Conservation (phyloP, 2,797 vertebrate species). For the Anguilla obscura region DNA sequence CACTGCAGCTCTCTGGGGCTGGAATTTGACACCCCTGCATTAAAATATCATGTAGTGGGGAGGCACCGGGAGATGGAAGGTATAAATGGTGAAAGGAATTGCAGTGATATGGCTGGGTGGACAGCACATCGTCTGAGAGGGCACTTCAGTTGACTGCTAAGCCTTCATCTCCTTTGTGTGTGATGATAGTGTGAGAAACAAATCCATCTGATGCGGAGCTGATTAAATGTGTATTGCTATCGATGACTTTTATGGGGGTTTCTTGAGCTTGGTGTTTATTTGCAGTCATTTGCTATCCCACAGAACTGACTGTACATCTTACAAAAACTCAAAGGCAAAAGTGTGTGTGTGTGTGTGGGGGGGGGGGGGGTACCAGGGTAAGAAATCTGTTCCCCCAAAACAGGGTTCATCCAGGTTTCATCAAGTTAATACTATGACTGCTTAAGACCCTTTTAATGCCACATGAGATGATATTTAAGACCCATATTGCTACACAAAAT, state of each 20-base stretch:
- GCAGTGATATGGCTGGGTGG: neutral
- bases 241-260: neutral
- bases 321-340: too few relatives aligned
- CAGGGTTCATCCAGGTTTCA: too few relatives aligned
- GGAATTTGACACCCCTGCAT: neutral
- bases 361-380: neutral
- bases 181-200: neutral
- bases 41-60: neutral
- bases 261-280: neutral
- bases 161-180: neutral
- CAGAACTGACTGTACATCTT: neutral
- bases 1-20: neutral
- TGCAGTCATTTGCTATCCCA: neutral
- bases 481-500: too few relatives aligned
- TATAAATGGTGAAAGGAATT: neutral
- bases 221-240: neutral
- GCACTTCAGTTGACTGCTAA: neutral
- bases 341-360: too few relatives aligned
- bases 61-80: neutral
- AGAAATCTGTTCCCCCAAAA: neutral
- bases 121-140: neutral
- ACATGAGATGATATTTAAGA: too few relatives aligned
- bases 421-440: too few relatives aligned
- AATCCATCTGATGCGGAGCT: neutral
- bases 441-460: too few relatives aligned